Conservation (phyloP, 2,113 vertebrate species). For the Pardalotus punctatus region DNA sequence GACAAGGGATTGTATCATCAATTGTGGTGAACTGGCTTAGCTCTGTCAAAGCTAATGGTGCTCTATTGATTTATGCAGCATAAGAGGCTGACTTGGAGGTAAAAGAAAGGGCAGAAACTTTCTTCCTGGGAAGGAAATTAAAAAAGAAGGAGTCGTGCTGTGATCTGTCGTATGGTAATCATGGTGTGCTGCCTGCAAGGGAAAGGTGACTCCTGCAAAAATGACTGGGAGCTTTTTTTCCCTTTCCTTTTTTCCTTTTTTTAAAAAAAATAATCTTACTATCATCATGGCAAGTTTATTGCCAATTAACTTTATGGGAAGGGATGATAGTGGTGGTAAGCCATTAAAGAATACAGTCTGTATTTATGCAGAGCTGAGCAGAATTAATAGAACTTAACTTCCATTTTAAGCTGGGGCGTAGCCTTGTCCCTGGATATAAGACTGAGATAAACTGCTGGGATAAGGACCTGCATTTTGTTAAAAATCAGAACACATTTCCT, state of each 20-base stretch:
- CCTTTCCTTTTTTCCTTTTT: neutral
- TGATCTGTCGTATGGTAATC: neutral
- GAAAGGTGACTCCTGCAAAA: constrained; percentile 1
- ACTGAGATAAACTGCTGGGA: constrained; percentile 38
- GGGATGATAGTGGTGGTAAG: neutral
- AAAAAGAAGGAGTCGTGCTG: neutral
- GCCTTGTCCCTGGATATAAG: constrained; percentile 14
- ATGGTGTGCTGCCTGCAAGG: neutral
- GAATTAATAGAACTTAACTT: neutral
- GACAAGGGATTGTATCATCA: neutral
- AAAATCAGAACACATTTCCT: constrained; percentile 58
- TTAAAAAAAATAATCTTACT: constrained; percentile 45
- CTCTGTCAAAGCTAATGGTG: neutral
- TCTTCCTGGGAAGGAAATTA: neutral
- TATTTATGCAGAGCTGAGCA: constrained; percentile 29
- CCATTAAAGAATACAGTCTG: constrained; percentile 46
- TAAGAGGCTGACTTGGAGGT: neutral
- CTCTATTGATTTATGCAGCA: neutral
- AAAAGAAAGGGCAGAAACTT: neutral
- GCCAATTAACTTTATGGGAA: constrained; percentile 64
- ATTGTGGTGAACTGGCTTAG: neutral
- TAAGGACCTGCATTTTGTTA: constrained; percentile 54
- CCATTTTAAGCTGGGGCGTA: constrained; percentile 14
- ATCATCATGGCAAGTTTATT: constrained; percentile 50
- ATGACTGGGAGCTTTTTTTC: neutral